These are phyloP conservation scores for Penaeus vannamei DNA, from an alignment of 1,140 invertebrate species.

Conservation along the genomic window DNA sequence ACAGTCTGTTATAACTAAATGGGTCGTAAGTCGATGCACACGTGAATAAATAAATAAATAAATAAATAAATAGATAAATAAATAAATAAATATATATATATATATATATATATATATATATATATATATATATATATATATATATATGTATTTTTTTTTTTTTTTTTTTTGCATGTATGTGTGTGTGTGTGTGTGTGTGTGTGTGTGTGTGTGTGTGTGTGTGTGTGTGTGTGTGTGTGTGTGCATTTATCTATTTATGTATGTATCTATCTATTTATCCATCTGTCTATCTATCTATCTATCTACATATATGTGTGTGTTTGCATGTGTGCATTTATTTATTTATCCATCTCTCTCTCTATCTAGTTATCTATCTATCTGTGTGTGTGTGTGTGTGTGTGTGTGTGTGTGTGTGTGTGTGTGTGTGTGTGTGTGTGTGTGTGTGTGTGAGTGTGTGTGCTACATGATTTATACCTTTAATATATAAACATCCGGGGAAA, in stretches of 20 bases:
- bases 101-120: slow-evolving; percentile 33
- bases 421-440: background rate
- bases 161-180: background rate
- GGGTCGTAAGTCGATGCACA: background rate
- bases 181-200: background rate
- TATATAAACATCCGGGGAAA: too few species aligned
- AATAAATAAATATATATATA: background rate
- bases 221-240: background rate
- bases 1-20: too few species aligned
- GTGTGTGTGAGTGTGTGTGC: background rate
- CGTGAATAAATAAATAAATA: background rate
- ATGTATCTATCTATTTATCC: background rate
- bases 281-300: background rate
- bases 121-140: slow-evolving; percentile 24
- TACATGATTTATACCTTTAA: too few species aligned
- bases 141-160: background rate
- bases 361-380: background rate
- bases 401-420: slow-evolving; percentile 25
- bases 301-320: background rate
- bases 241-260: slow-evolving; percentile 16
- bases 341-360: background rate
- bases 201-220: background rate
- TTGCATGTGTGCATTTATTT: background rate
- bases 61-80: background rate
- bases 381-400: background rate